These are phyloP conservation scores for Grapholita molesta DNA, from an alignment of 1,140 invertebrate genomes.

Conservation along the genomic window DNA sequence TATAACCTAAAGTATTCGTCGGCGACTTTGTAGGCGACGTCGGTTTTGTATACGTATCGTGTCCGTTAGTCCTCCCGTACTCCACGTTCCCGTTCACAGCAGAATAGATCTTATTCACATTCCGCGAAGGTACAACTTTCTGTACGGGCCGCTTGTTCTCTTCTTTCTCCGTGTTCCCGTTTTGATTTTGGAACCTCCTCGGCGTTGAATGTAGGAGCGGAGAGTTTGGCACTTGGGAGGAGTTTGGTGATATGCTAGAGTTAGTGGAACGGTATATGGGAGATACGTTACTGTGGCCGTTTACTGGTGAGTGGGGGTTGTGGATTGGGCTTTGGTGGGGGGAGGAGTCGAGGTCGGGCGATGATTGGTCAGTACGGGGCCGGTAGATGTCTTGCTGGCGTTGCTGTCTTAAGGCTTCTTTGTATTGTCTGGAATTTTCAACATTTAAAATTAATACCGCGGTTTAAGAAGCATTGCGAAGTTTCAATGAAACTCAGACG, in stretches of 20 bases:
- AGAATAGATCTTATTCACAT: slow-evolving; percentile 68
- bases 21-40: slow-evolving; percentile 83
- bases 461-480: background rate
- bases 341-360: slow-evolving; percentile 65
- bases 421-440: slow-evolving; percentile 85
- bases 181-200: slow-evolving; percentile 58
- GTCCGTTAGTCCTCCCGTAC: slow-evolving; percentile 62
- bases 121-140: slow-evolving; percentile 80
- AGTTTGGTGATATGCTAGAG: slow-evolving; percentile 44
- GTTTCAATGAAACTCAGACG: slow-evolving; percentile 15
- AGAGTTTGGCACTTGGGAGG: slow-evolving; percentile 58
- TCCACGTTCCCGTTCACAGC: slow-evolving; percentile 61
- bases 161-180: slow-evolving; percentile 60
- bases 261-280: slow-evolving; percentile 54
- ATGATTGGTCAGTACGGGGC: slow-evolving; percentile 76
- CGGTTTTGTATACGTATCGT: slow-evolving; percentile 84
- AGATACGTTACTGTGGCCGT: slow-evolving; percentile 70
- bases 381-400: slow-evolving; percentile 88
- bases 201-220: slow-evolving; percentile 70
- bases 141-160: slow-evolving; percentile 78
- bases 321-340: slow-evolving; percentile 64
- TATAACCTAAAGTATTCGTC: slow-evolving; percentile 75
- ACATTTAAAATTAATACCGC: background rate
- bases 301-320: slow-evolving; percentile 69
- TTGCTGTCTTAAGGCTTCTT: slow-evolving; percentile 91